Evolutionary conservation across 2,113 vertebrate species (phyloP).

Genomic region (Engraulis encrasicolus): DNA sequence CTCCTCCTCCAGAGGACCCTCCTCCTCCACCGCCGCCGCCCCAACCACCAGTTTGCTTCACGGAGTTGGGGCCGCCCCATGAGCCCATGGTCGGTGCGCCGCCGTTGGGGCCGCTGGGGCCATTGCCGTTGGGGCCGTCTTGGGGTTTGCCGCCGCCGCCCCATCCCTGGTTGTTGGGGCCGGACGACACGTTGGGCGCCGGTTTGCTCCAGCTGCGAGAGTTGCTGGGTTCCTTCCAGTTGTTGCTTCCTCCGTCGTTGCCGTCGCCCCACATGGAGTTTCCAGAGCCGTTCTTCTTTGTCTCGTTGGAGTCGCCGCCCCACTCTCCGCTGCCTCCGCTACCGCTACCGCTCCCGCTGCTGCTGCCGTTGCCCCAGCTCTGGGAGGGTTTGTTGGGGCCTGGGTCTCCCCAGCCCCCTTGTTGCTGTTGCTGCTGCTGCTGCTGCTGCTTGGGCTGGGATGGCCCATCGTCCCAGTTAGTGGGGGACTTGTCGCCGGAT

Average conservation of each 20-base stretch:
- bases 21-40: too few species aligned
- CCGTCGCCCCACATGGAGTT: conserved; percentile 86
- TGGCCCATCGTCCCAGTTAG: conserved; percentile 86
- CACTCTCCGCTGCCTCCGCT: conserved; percentile 76
- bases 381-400: conserved; percentile 85
- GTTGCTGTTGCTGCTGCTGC: too few species aligned
- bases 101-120: conserved; percentile 73
- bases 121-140: conserved; percentile 83
- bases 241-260: conserved; percentile 80
- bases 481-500: conserved; percentile 89
- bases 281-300: conserved; percentile 70
- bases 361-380: conserved; percentile 86
- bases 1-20: too few species aligned
- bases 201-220: conserved; percentile 74
- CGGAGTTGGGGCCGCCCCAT: conserved; percentile 92
- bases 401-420: conserved; percentile 85
- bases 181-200: conserved; percentile 54
- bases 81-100: conserved; percentile 76
- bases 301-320: conserved; percentile 64
- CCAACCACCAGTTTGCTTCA: conserved; percentile 87
- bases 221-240: conserved; percentile 87
- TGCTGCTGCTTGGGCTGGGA: conserved; percentile 82
- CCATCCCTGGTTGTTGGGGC: conserved; percentile 86
- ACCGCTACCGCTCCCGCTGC: conserved; percentile 76
- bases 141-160: conserved; percentile 87